Base-by-base conservation (phyloP, 2,113 vertebrate species). In the Spermophilus dauricus region DNA sequence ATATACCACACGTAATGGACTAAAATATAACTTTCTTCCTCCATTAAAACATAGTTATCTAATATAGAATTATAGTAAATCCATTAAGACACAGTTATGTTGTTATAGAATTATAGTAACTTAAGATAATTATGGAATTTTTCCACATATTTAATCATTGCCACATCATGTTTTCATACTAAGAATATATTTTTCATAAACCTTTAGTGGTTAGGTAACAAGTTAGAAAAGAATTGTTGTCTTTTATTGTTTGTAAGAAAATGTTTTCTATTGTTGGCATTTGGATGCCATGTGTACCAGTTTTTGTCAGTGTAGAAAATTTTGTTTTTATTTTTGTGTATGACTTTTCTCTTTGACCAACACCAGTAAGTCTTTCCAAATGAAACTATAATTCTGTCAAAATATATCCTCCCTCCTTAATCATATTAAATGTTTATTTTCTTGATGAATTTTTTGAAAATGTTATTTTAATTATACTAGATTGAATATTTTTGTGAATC, bases 341-440 rank as follows among this genome's bases (percentile, higher is more conserved):
- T 58, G 34, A 4, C 6, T 75, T 93, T 94, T 85, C 26, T 97
- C 8, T 83, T 86, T 91, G 28, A 92, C 4, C 26, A 53, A 39
- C 37, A 45, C 30, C 12, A 63, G 30, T 4, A 69, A 32, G 3
- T 56, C 39, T 78, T 93, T 83, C 20, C n/a, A 91, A 42, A 86
- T 85, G 30, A 93, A 11, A 56, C 13, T 32, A 39, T 48, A 83
- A 0, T 13, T 78, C 18, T 88, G 28, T 70, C 1, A 81, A 95
- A 96, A 69, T 9, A 56, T 58, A 58, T 39, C 11, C 91, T 88
- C 18, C 32, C 82, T 93, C 9, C 5, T 91, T 1, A 26, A 2
- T 89, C 84, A 69, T 63, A 37, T 63, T 61, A 86, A 94, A 83
- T 51, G 8, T 42, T 83, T 73, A 32, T 95, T 72, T 61, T 96